Percentiles rank a stretch among this genome's conserved stretches.
phyloP scores from a whole-genome alignment of 2,113 vertebrate species.

The Cromileptes altivelis region DNA sequence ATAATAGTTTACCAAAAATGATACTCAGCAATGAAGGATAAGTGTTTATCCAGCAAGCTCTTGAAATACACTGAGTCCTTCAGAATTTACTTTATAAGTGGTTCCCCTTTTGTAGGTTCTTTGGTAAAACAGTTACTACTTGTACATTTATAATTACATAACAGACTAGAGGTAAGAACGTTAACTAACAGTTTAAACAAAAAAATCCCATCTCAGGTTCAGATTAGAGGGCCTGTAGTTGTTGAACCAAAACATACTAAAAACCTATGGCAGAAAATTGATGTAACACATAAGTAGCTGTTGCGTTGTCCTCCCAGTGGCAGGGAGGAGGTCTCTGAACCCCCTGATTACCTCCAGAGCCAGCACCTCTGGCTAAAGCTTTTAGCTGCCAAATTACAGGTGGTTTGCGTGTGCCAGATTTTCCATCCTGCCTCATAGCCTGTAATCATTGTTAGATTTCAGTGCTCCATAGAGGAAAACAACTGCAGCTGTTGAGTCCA shows the following conservation, averaged over 20 bases:
- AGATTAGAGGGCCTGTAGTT: not conserved
- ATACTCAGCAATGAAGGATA: not conserved
- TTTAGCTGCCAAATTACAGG: slow-evolving; percentile 81
- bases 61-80: not conserved
- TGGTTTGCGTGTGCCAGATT: slow-evolving; percentile 66
- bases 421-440: slow-evolving; percentile 59
- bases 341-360: slow-evolving; percentile 60
- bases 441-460: slow-evolving; percentile 72
- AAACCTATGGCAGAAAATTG: slow-evolving; percentile 27
- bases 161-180: not conserved
- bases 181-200: not conserved
- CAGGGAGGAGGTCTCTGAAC: slow-evolving; percentile 40
- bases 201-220: slow-evolving; percentile 1
- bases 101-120: too few relatives aligned
- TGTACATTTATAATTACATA: not conserved
- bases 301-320: slow-evolving; percentile 16
- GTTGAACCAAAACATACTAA: slow-evolving; percentile 6
- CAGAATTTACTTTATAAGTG: too few relatives aligned
- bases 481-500: slow-evolving; percentile 38
- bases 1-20: not conserved
- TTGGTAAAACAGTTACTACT: not conserved
- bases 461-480: slow-evolving; percentile 54
- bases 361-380: slow-evolving; percentile 68
- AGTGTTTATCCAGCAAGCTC: not conserved
- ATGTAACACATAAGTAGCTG: slow-evolving; percentile 26